These are phyloP conservation scores for Taeniopygia guttata DNA, from an alignment of 2,797 vertebrate species.

Conservation along the genomic window DNA sequence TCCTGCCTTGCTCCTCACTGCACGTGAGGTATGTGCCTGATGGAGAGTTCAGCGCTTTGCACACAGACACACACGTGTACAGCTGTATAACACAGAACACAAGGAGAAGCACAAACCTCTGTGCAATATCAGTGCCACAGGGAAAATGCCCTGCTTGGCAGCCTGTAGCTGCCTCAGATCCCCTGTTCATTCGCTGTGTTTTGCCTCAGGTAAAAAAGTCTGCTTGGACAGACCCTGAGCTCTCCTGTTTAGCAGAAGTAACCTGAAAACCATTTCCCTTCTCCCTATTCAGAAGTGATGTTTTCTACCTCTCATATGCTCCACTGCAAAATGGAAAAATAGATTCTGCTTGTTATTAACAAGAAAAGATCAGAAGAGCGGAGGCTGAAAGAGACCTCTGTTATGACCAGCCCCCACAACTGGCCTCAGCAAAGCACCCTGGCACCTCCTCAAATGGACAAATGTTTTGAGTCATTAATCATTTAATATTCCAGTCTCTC, in stretches of 20 bases:
- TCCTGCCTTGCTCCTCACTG: accelerated
- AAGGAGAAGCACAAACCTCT: neutral
- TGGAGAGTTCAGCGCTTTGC: neutral
- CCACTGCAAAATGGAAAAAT: neutral
- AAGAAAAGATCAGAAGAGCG: neutral
- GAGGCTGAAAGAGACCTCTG: neutral
- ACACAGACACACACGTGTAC: too few relatives aligned
- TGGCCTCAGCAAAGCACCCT: neutral
- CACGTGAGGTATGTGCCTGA: neutral
- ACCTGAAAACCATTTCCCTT: neutral
- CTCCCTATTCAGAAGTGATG: neutral
- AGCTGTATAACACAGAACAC: neutral
- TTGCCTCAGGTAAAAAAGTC: neutral
- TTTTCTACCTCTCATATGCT: neutral
- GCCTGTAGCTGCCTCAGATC: neutral
- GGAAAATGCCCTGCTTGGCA: neutral
- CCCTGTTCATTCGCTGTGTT: neutral
- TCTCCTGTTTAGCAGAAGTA: neutral
- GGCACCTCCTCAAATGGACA: neutral
- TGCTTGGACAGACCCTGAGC: neutral
- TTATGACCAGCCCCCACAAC: neutral
- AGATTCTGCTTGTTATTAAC: neutral
- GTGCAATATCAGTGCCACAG: accelerated
- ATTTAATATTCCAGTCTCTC: neutral
- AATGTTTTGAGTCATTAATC: neutral